Conservation (phyloP, 1,140 invertebrate species). For the Drosophila neocordata region DNA sequence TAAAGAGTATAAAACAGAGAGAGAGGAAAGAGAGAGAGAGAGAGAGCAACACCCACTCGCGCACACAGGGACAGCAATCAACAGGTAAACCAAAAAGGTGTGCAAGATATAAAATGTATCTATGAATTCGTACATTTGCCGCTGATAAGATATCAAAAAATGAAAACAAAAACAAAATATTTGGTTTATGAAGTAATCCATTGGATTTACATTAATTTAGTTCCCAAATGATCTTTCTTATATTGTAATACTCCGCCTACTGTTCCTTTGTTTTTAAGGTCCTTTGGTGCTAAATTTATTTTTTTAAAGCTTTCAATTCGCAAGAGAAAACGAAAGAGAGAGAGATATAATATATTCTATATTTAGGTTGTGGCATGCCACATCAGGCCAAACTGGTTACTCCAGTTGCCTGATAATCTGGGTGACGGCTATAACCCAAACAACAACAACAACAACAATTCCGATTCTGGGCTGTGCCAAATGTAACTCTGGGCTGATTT, state of each 20-base stretch:
- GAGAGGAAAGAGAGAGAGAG: slow-evolving; percentile 1
- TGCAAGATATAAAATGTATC: slow-evolving; percentile 38
- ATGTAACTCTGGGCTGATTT: slow-evolving; percentile 57
- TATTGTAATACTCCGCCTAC: too few species aligned
- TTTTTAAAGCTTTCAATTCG: slow-evolving; percentile 9
- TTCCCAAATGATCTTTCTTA: neutral
- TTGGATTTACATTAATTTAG: neutral
- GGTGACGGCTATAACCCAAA: slow-evolving; percentile 72
- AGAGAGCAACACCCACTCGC: slow-evolving; percentile 9
- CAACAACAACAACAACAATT: slow-evolving; percentile 41
- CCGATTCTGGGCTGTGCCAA: slow-evolving; percentile 49
- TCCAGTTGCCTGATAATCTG: slow-evolving; percentile 82
- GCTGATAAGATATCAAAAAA: slow-evolving; percentile 73
- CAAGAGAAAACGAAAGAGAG: neutral
- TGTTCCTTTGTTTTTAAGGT: too few species aligned
- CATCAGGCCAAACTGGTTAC: slow-evolving; percentile 71
- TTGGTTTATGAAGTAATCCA: slow-evolving; percentile 24
- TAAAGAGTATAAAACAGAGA: neutral
- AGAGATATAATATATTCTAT: slow-evolving; percentile 51
- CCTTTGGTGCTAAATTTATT: slow-evolving; percentile 6
- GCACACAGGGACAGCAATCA: slow-evolving; percentile 40
- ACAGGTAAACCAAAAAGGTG: slow-evolving; percentile 70
- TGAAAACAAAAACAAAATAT: slow-evolving; percentile 30
- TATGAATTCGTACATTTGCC: slow-evolving; percentile 15
- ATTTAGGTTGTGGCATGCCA: slow-evolving; percentile 78